Base-by-base conservation (phyloP, 2,888 invertebrate genomes). In the Halictus quadricinctus region DNA sequence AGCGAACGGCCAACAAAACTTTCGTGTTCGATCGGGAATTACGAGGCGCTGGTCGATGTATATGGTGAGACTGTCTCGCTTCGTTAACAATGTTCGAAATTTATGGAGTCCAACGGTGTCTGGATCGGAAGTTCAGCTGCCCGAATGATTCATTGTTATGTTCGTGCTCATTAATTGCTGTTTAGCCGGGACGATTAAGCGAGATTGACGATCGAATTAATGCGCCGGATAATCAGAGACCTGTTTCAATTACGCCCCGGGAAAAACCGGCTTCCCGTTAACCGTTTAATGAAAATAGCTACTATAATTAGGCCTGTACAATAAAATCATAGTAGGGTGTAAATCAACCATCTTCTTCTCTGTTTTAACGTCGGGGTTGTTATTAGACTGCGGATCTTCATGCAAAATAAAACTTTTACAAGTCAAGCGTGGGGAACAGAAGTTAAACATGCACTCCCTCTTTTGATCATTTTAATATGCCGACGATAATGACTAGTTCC, bases 31-130 rank as follows among this genome's bases (percentile, higher is more conserved):
- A 54, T 41, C 41, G 54, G 36, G 29, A 54, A 41, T 74, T 74
- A 54, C 15, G 41, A 41, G 43, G 8, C 18, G 25, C 18, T 4
- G n/a, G 10, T n/a, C 10, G n/a, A 54, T 54, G 2, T 12, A 75
- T 18, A 18, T 46, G 64, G 60, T 46, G 46, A 29, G 60, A 25
- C 18, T 54, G 10, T 5, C 54, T 54, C 8, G 43, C 7, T 60
- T 76, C 60, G 64, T 76, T 76, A 25, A 76, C 60, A 36, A n/a
- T 43, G 41, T 43, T 58, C 41, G 46, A 64, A 76, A 43, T 69
- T 41, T 69, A 69, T 64, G 64, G 64, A 64, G 64, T 66, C 66
- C 7, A 18, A 29, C 18, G 29, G 66, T 18, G 36, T 60, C 36
- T 66, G 36, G 36, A 8, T 66, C 66, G 29, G 66, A 36, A 36